phyloP scores from a whole-genome alignment of 1,140 invertebrate species.

The Cyclina sinensis region DNA sequence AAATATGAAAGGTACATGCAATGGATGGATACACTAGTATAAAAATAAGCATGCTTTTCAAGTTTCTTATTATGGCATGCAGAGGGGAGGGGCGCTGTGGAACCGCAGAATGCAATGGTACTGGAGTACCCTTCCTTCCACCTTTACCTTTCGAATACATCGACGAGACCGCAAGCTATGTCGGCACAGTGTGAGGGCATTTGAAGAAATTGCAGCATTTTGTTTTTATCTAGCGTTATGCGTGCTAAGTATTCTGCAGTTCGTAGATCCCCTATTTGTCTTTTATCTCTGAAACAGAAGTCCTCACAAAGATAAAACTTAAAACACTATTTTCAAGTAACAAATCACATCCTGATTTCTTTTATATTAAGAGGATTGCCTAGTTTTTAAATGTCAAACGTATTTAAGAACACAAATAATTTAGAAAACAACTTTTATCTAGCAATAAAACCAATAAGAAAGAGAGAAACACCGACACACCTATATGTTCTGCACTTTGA shows the following conservation, averaged over 20 bases:
- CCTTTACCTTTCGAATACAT: constrained; percentile 67
- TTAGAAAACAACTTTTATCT: no score
- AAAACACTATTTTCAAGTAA: no score
- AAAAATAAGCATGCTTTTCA: not conserved
- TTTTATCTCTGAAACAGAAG: constrained; percentile 65
- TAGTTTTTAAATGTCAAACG: no score
- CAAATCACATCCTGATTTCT: no score
- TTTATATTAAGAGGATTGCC: no score
- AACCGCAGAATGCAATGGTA: not conserved
- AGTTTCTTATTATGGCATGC: not conserved
- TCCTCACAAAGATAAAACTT: not conserved
- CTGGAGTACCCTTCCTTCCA: not conserved
- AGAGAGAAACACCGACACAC: no score
- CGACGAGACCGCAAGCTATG: constrained; percentile 69
- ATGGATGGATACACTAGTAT: no score
- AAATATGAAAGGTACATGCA: no score
- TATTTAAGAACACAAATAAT: no score
- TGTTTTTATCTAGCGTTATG: constrained; percentile 68
- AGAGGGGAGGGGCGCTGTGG: not conserved
- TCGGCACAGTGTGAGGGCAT: constrained; percentile 57
- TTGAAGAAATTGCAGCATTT: constrained; percentile 45
- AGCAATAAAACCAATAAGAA: no score
- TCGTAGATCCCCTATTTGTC: constrained; percentile 67
- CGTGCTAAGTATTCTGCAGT: constrained; percentile 66
- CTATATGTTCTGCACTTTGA: no score